These are phyloP conservation scores for Lithophane semibrunnea DNA, from an alignment of 2,888 invertebrate species.

Conservation along the genomic window DNA sequence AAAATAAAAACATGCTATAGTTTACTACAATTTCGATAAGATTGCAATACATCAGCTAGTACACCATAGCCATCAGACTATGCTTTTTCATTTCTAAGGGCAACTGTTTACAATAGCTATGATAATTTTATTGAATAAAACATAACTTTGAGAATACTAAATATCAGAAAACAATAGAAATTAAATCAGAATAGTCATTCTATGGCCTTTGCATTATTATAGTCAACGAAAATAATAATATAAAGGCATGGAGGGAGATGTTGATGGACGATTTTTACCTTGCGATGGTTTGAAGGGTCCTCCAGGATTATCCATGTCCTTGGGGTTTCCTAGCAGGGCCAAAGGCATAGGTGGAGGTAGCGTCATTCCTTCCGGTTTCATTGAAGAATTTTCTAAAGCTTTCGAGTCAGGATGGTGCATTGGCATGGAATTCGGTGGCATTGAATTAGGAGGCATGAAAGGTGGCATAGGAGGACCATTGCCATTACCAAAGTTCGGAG, in stretches of 20 bases:
- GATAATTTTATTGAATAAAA: conserved; percentile 25
- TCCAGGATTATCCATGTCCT: conserved; percentile 75
- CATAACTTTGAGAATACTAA: conserved; percentile 44
- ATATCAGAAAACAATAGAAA: conserved; percentile 67
- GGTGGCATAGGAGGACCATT: conserved; percentile 78
- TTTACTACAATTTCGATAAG: conserved; percentile 7
- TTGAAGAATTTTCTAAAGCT: conserved; percentile 64
- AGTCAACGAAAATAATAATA: conserved; percentile 46
- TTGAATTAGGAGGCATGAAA: conserved; percentile 76
- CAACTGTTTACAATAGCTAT: conserved; percentile 3
- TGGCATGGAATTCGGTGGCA: conserved; percentile 68
- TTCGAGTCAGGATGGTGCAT: conserved; percentile 73
- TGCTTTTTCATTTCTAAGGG: conserved; percentile 7
- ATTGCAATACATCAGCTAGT: background rate
- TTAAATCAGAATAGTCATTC: conserved; percentile 28
- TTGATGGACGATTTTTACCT: conserved; percentile 75
- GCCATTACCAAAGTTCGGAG: conserved; percentile 71
- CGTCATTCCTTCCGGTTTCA: conserved; percentile 58
- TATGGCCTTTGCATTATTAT: conserved; percentile 59
- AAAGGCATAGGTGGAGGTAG: conserved; percentile 78
- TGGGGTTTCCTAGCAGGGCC: conserved; percentile 67
- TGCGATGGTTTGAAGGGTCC: conserved; percentile 77
- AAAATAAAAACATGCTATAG: conserved; percentile 1
- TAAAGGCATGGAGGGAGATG: conserved; percentile 50
- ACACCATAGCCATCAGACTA: background rate